A percentile compares a stretch with the other conserved stretches of the same genome.
phyloP scores from a whole-genome alignment of 2,888 invertebrate genomes.

The Oegoconia quadripuncta region DNA sequence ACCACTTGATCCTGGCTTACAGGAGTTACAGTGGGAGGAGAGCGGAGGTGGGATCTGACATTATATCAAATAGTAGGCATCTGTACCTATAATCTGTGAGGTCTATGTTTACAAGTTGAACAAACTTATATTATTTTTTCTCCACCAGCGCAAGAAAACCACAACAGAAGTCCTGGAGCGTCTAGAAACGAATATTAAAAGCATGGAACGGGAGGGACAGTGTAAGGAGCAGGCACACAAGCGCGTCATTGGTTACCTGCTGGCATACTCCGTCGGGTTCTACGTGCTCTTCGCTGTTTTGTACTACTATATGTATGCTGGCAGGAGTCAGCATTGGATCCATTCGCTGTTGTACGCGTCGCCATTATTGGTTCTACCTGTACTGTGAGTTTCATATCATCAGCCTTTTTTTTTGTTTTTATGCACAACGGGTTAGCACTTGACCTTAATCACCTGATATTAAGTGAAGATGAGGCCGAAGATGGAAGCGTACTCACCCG shows the following conservation, averaged over 20 bases:
- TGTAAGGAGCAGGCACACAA: slow-evolving; percentile 90
- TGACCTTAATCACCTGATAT: too few species aligned
- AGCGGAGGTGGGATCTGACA: too few species aligned
- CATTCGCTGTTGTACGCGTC: slow-evolving; percentile 87
- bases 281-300: slow-evolving; percentile 85
- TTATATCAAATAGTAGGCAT: too few species aligned
- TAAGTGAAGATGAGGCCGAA: too few species aligned
- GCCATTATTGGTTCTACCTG: slow-evolving; percentile 88
- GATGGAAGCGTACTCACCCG: too few species aligned
- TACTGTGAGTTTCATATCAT: slow-evolving; percentile 88
- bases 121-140: slow-evolving; percentile 4
- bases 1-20: too few species aligned
- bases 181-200: slow-evolving; percentile 88
- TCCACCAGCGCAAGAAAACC: slow-evolving; percentile 72
- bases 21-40: too few species aligned
- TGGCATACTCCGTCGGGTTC: slow-evolving; percentile 83
- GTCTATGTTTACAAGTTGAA: too few species aligned
- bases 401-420: not conserved
- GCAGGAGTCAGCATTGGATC: slow-evolving; percentile 84
- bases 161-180: slow-evolving; percentile 81
- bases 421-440: too few species aligned
- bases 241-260: slow-evolving; percentile 88
- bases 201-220: slow-evolving; percentile 88
- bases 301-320: slow-evolving; percentile 90
- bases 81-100: too few species aligned